These are phyloP conservation scores for Lepilemur septentrionalis DNA, from an alignment of 2,797 vertebrate species.

Conservation along the genomic window DNA sequence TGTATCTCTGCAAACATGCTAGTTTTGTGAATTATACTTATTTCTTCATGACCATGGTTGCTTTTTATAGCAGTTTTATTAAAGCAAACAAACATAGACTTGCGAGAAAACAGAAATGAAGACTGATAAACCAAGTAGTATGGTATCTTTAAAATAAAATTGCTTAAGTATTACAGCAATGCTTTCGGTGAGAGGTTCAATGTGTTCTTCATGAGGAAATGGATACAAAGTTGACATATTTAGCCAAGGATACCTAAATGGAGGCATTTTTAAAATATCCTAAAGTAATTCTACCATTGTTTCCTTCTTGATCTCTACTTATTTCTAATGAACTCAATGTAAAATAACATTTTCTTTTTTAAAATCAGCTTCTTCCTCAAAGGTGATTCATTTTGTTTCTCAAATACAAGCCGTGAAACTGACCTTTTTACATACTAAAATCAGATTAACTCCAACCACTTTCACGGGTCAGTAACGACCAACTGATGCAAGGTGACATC, in stretches of 20 bases:
- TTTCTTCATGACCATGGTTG: background rate
- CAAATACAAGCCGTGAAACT: constrained; percentile 10
- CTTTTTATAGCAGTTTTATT: background rate
- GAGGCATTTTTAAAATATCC: background rate
- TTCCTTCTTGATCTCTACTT: constrained; percentile 37
- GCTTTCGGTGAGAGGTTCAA: background rate
- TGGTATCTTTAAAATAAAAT: background rate
- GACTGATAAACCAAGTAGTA: background rate
- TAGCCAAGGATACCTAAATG: background rate
- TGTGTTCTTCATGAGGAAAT: background rate
- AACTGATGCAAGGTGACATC: background rate
- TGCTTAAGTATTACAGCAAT: background rate
- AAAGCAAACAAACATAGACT: background rate
- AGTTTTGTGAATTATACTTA: background rate
- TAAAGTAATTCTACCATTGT: background rate
- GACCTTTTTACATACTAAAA: constrained; percentile 16
- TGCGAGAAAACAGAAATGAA: background rate
- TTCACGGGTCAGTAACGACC: constrained; percentile 17
- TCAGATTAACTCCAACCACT: background rate
- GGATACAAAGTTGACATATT: background rate
- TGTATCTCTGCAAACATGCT: background rate
- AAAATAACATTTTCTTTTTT: constrained; percentile 5
- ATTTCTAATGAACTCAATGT: background rate
- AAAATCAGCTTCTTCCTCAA: constrained; percentile 26
- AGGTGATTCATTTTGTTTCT: background rate